A percentile compares a stretch with the other conserved stretches of the same genome.
phyloP scores from a whole-genome alignment of 2,113 vertebrate genomes.

The Albula goreensis region DNA sequence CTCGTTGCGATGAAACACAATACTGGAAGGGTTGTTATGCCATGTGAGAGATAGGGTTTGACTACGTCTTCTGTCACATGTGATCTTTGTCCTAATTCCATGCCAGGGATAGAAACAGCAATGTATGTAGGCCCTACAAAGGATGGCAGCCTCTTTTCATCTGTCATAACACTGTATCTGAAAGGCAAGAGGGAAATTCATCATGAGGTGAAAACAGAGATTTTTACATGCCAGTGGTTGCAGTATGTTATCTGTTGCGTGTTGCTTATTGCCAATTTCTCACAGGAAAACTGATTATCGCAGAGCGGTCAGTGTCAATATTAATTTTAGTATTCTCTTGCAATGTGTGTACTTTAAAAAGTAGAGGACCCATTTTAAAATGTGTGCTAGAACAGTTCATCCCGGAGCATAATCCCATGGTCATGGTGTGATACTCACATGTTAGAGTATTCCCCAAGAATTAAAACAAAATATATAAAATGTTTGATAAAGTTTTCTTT shows the following conservation, averaged over 20 bases:
- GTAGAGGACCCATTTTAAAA: background rate
- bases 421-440: no score
- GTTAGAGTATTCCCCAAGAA: no score
- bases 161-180: background rate
- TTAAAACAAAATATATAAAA: no score
- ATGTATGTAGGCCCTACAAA: background rate
- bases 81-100: background rate
- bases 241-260: background rate
- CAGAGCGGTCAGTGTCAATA: background rate
- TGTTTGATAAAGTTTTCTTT: no score
- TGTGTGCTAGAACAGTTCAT: background rate
- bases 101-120: background rate
- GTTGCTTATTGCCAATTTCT: background rate
- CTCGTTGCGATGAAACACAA: conserved; percentile 1
- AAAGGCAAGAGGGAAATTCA: background rate
- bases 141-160: background rate
- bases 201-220: background rate
- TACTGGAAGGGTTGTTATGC: background rate
- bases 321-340: background rate
- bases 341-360: no score
- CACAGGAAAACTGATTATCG: background rate
- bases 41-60: background rate
- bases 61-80: conserved; percentile 9
- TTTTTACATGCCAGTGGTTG: background rate
- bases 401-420: background rate